These are phyloP conservation scores for Plecotus auritus DNA, from an alignment of 2,113 vertebrate genomes.

Conservation along the genomic window DNA sequence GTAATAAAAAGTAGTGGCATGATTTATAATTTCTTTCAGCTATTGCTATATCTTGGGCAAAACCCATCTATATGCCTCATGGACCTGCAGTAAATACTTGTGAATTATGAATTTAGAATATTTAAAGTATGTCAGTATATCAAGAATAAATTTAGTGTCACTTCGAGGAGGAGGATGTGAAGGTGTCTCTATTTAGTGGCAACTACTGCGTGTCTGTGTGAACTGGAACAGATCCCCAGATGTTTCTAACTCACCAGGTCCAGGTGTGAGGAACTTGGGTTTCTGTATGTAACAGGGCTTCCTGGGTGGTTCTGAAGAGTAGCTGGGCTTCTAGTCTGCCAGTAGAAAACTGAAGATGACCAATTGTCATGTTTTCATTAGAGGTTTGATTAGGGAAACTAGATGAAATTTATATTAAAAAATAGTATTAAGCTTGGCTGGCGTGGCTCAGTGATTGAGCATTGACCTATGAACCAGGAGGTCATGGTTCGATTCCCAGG, in stretches of 20 bases:
- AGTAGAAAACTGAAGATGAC: background rate
- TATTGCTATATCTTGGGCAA: background rate
- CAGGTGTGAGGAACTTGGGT: background rate
- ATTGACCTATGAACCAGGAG: no score
- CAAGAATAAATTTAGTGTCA: background rate
- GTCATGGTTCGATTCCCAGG: no score
- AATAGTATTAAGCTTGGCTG: background rate
- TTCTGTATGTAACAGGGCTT: background rate
- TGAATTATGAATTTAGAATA: background rate
- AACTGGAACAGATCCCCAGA: background rate
- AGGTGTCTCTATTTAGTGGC: background rate
- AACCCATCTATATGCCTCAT: background rate
- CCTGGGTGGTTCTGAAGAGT: background rate
- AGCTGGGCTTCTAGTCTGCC: background rate
- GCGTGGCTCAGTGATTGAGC: no score
- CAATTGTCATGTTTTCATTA: constrained; percentile 3
- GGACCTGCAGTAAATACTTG: background rate
- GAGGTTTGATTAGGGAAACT: background rate
- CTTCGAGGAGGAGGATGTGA: background rate
- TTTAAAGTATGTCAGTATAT: background rate
- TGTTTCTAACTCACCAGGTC: background rate
- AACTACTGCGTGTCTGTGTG: background rate
- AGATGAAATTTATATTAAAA: constrained; percentile 4
- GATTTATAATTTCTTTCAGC: background rate
- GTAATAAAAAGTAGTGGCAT: background rate